Conservation (phyloP, 2,888 invertebrate genomes). For the Cactoblastis cactorum region DNA sequence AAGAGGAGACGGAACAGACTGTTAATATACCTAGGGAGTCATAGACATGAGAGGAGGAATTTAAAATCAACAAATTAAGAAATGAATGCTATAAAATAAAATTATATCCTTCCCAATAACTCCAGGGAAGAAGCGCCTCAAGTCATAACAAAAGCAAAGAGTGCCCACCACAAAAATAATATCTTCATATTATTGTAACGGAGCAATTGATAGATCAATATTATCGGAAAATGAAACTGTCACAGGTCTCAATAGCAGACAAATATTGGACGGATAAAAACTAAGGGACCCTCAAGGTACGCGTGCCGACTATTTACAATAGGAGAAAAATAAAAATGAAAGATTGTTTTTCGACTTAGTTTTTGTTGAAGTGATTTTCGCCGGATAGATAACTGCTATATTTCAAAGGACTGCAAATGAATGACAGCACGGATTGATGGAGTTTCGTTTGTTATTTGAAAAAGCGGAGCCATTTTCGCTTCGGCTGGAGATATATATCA, state of each 20-base stretch:
- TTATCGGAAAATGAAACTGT: conserved; percentile 16
- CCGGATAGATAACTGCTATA: conserved; percentile 69
- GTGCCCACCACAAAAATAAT: conserved; percentile 4
- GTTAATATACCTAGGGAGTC: too few relatives aligned
- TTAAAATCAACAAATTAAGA: too few relatives aligned
- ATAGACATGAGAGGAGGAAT: too few relatives aligned
- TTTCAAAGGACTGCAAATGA: conserved; percentile 71
- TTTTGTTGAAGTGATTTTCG: conserved; percentile 64
- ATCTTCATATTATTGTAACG: conserved; percentile 9
- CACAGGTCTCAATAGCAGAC: conserved; percentile 15
- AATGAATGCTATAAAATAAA: too few relatives aligned
- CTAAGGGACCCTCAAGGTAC: conserved; percentile 36
- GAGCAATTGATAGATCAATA: conserved; percentile 11
- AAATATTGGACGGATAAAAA: conserved; percentile 17
- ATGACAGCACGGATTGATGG: conserved; percentile 72
- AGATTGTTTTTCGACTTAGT: conserved; percentile 59
- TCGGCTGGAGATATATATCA: conserved; percentile 68
- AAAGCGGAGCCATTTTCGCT: conserved; percentile 72
- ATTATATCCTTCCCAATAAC: neutral
- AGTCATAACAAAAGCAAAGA: neutral
- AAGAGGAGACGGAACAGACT: too few relatives aligned
- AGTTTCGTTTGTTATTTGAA: conserved; percentile 73
- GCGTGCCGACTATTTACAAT: conserved; percentile 72
- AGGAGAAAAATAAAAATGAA: conserved; percentile 67
- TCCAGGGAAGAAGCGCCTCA: neutral